Evolutionary conservation across 2,113 vertebrate genomes (phyloP), one percentile per base, ranked within the genome.

Genomic region (Campylomormyrus numenius): DNA sequence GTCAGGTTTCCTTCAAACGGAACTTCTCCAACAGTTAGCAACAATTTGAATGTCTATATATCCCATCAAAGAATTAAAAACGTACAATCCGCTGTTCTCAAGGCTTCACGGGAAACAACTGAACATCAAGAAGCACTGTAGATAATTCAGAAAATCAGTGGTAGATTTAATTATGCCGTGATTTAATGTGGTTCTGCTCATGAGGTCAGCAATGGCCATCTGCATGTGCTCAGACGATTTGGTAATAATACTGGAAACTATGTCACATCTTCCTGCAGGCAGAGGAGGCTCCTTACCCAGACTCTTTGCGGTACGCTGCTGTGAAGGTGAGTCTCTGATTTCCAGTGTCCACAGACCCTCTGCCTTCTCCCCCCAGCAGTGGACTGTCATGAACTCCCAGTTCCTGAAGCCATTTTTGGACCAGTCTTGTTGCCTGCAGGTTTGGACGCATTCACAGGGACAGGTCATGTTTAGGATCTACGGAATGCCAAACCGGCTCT

Each of bases 361-460:
- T 0, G 97, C 96, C 80, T 93, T 95, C 92, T 99, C 98, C 6
- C 97, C 98, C 98, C 98, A 99, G 93, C 97, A 98, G 92, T 99
- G 98, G 74, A 98, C 97, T 0, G 97, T 97, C 98, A 99, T 98
- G 94, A 99, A 98, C 91, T 98, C 97, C 98, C 98, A 99, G 95
- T 97, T 96, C 62, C 96, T 97, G 93, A 99, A 99, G 0, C 98
- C 98, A 90, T 98, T 96, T 0, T 93, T 98, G 85, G 97, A 98
- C 89, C 95, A 95, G 93, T 98, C 97, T 42, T 97, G 96, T 80
- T 95, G 93, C 88, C 97, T 98, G 94, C 53, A 92, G 92, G 52
- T 83, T 27, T 58, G 21, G 45, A 1, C 45, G 6, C 39, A 48
- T 92, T 0, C 0, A 77, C 56, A 45, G 17, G 17, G 7, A 77